phyloP scores from a whole-genome alignment of 1,140 invertebrate species.

The Ceratitis capitata region DNA sequence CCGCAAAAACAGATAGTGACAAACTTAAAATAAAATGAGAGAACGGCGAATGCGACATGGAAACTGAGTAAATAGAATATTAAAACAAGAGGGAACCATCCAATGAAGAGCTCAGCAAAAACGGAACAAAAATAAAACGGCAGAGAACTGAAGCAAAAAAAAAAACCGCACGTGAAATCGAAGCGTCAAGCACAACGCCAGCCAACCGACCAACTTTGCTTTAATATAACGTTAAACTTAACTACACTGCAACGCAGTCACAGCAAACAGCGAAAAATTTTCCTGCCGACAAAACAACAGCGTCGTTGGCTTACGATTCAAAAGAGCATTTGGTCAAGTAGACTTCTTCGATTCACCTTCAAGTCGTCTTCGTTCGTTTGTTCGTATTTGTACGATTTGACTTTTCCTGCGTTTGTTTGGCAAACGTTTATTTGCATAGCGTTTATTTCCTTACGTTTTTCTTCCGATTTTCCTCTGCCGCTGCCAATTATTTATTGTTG shows the following conservation, averaged over 20 bases:
- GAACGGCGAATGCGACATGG: not conserved
- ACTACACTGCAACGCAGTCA: not conserved
- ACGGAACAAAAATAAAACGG: not conserved
- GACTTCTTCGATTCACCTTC: not conserved
- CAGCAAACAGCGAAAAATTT: not conserved
- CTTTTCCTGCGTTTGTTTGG: not conserved
- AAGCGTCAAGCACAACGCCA: not conserved
- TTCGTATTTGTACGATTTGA: not conserved
- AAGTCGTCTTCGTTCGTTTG: not conserved
- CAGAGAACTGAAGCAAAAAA: not conserved
- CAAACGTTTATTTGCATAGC: not conserved
- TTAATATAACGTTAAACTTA: not conserved
- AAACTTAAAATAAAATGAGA: not conserved
- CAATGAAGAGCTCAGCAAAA: not conserved
- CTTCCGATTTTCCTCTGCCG: not conserved
- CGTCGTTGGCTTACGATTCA: not conserved
- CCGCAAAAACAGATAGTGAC: conserved; percentile 6
- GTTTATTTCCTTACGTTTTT: conserved; percentile 37
- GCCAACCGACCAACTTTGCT: not conserved
- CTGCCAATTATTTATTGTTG: not conserved
- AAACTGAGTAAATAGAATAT: conserved; percentile 19
- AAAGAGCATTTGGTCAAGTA: conserved; percentile 8
- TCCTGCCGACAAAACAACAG: not conserved
- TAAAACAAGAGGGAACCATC: conserved; percentile 1
- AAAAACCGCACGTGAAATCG: conserved; percentile 30